A percentile compares a stretch with the other conserved stretches of the same genome.
phyloP scores from a whole-genome alignment of 2,888 invertebrate species.

The Podotricha telesiphe region DNA sequence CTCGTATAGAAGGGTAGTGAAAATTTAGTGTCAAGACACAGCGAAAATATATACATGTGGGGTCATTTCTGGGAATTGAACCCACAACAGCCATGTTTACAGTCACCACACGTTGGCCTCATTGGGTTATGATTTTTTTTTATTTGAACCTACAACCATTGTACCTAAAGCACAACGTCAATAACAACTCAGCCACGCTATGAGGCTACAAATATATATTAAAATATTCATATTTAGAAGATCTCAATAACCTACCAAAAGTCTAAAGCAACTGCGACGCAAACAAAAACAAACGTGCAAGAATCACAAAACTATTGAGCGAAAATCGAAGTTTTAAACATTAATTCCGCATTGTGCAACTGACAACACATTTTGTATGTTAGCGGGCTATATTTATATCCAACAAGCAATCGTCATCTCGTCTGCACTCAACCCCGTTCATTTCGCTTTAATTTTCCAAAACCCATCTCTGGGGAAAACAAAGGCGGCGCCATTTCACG shows the following conservation, averaged over 20 bases:
- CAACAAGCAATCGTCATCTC: constrained; percentile 77
- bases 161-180: too few relatives aligned
- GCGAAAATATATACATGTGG: too few relatives aligned
- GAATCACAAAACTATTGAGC: constrained; percentile 36
- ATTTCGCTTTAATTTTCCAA: constrained; percentile 77
- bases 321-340: constrained; percentile 40
- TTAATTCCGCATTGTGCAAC: constrained; percentile 40
- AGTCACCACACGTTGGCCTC: too few relatives aligned
- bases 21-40: too few relatives aligned
- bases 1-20: too few relatives aligned
- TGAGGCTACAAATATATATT: neutral
- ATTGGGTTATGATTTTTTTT: too few relatives aligned
- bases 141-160: too few relatives aligned
- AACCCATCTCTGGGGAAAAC: constrained; percentile 75
- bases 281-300: constrained; percentile 21
- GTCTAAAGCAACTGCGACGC: neutral
- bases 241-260: constrained; percentile 10
- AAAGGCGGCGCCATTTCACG: constrained; percentile 78
- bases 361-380: constrained; percentile 48
- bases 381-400: constrained; percentile 55
- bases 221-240: neutral
- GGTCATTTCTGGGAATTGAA: too few relatives aligned
- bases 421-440: constrained; percentile 67
- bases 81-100: too few relatives aligned
- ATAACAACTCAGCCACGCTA: too few relatives aligned